Conservation (phyloP, 2,888 invertebrate genomes). For the Macrophya alboannulata region DNA sequence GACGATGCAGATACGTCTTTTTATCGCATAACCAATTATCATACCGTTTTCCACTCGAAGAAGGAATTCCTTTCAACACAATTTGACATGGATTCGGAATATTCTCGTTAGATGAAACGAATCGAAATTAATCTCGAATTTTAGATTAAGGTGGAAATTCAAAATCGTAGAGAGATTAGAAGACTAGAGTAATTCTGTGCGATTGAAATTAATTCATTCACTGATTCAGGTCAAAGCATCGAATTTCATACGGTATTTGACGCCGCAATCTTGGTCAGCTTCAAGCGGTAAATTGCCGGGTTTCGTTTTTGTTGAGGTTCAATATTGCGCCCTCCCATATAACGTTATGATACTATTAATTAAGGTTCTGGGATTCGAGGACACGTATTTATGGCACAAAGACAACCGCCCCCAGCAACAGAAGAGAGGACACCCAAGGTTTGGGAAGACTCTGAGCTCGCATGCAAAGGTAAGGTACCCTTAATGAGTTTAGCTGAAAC, state of each 20-base stretch:
- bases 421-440: conserved; percentile 82
- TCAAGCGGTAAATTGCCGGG: background rate
- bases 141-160: too few relatives aligned
- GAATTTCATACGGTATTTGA: background rate
- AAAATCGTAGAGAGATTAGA: background rate
- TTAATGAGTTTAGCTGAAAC: conserved; percentile 34
- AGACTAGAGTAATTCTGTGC: background rate
- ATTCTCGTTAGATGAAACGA: background rate
- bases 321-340: conserved; percentile 13
- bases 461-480: conserved; percentile 67
- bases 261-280: conserved; percentile 17
- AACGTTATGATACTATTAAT: conserved; percentile 44
- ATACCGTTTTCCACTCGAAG: background rate
- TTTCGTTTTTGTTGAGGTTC: background rate
- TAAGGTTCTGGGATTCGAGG: conserved; percentile 85
- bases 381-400: conserved; percentile 86
- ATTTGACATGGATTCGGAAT: background rate
- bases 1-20: background rate
- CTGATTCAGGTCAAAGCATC: background rate
- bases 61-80: background rate
- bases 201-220: background rate
- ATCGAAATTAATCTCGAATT: background rate
- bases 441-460: conserved; percentile 79
- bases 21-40: background rate
- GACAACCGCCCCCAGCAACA: conserved; percentile 83